These are phyloP conservation scores for Nautilus pompilius DNA, from an alignment of 1,140 invertebrate genomes.

Conservation along the genomic window DNA sequence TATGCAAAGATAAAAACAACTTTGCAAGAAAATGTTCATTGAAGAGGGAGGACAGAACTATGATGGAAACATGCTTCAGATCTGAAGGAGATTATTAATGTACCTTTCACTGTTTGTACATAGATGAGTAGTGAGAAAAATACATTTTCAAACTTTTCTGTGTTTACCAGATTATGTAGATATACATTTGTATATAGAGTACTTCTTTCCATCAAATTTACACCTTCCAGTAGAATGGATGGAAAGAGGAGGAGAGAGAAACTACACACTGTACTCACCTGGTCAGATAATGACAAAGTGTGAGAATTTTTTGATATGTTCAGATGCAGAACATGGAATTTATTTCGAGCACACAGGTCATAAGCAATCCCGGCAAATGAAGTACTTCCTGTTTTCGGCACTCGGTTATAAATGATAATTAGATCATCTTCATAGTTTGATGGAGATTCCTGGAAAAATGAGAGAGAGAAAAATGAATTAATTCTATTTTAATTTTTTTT, in stretches of 20 bases:
- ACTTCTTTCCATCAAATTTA: background rate
- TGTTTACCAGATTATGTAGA: too few species aligned
- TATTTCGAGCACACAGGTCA: constrained; percentile 88
- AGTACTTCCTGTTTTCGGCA: constrained; percentile 98
- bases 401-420: constrained; percentile 91
- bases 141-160: too few species aligned
- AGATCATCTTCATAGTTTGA: constrained; percentile 44
- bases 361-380: constrained; percentile 97
- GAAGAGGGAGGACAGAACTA: too few species aligned
- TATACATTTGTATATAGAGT: too few species aligned
- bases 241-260: background rate
- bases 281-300: constrained; percentile 86
- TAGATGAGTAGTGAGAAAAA: background rate
- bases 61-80: too few species aligned
- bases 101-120: too few species aligned
- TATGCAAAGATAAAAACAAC: too few species aligned
- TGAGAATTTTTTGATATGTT: constrained; percentile 96
- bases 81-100: too few species aligned
- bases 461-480: background rate
- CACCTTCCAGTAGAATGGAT: background rate
- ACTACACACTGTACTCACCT: constrained; percentile 60
- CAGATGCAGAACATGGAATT: constrained; percentile 92
- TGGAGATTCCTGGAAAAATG: constrained; percentile 17
- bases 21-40: too few species aligned
- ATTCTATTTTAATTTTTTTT: background rate